Evolutionary conservation across 2,113 vertebrate species (phyloP), one percentile per base, ranked within the genome.

Genomic region (Pitta sordida): DNA sequence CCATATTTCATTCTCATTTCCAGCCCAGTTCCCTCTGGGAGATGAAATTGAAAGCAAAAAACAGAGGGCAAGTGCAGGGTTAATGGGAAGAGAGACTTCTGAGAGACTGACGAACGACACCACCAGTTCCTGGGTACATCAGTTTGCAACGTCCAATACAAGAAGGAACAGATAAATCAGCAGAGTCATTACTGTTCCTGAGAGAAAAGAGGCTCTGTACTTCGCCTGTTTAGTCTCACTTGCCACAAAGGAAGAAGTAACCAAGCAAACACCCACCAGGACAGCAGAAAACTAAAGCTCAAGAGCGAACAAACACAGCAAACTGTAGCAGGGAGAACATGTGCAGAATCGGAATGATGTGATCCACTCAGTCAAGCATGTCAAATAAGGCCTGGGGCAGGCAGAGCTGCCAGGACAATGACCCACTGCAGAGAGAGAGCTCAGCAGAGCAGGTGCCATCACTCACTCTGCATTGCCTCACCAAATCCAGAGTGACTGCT

Each of bases 1-100:
- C 52, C 53, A 4, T 75, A 81, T 78, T 89, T 87, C 74, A 64
- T 84, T 84, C 76, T 82, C 64, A 64, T 94, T 94, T 91, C 92
- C 89, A 87, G 65, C 58, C 60, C 4, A 1, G 46, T 84, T 88
- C 91, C 89, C 86, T 68, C 70, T 56, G 37, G 91, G 82, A 95
- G 12, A n/a, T 30, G 36, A 83, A 92, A 27, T 0, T 53, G 67
- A 86, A 90, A 92, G 80, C 44, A 84, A 89, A 58, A 49, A 87
- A 60, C 2, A 6, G 48, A 68, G 77, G 68, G 73, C 52, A 75
- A 90, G 53, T 53, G 80, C 49, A 32, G 62, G 4, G 55, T 86
- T 85, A 71, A 92, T 22, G 23, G 78, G 69, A 83, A 74, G 67
- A 68, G 30, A 89, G 70, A 60, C 59, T 83, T 78, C 7, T 14